Percentiles rank a stretch among this genome's conserved stretches.
These are phyloP conservation scores for Drosophila nigricruria DNA, from an alignment of 2,888 invertebrate species.

Conservation along the genomic window DNA sequence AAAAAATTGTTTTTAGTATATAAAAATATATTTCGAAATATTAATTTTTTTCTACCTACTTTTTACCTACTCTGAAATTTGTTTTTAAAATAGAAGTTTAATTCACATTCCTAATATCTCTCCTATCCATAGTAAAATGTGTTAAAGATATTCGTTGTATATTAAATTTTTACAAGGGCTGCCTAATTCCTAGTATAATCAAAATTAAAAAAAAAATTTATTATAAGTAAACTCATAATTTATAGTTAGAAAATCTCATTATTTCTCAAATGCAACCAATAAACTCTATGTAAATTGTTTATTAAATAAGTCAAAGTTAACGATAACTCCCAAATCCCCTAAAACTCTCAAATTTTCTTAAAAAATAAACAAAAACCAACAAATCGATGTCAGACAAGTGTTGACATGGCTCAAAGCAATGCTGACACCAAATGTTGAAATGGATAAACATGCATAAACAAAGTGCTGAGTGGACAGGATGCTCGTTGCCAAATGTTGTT, in stretches of 20 bases:
- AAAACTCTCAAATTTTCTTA: not conserved
- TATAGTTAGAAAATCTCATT: not conserved
- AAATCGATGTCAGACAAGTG: constrained; percentile 28
- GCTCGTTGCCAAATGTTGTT: not conserved
- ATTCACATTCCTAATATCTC: too few species aligned
- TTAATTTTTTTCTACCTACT: too few species aligned
- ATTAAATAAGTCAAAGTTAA: not conserved
- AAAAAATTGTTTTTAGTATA: too few species aligned
- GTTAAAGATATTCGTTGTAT: too few species aligned
- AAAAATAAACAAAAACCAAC: not conserved
- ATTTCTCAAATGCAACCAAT: not conserved
- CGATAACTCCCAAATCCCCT: not conserved
- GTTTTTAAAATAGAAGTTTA: too few species aligned
- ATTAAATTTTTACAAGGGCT: not conserved
- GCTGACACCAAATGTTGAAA: constrained; percentile 20
- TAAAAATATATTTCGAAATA: too few species aligned
- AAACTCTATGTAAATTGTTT: not conserved
- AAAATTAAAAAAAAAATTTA: not conserved
- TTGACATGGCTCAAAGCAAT: constrained; percentile 12
- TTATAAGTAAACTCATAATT: not conserved
- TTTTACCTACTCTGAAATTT: too few species aligned
- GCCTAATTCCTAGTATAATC: not conserved
- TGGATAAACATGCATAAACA: constrained; percentile 37
- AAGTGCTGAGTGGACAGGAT: constrained; percentile 30
- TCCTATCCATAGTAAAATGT: too few species aligned